phyloP scores from a whole-genome alignment of 2,888 invertebrate genomes.

The Andrena chrysosceles region DNA sequence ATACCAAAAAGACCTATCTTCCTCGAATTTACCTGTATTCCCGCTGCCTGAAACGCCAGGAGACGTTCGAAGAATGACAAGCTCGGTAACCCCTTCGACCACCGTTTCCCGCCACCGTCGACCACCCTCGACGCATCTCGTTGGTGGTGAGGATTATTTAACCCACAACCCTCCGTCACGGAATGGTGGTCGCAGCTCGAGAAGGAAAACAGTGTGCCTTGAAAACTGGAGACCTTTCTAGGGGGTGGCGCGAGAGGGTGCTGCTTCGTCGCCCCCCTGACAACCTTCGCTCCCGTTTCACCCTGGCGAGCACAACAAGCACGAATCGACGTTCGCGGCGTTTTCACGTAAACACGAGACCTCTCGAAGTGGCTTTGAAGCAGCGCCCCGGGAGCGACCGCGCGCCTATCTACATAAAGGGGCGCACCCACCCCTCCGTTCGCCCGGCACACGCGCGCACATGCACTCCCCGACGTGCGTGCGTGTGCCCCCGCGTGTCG shows the following conservation, averaged over 20 bases:
- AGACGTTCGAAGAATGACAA: constrained; percentile 6
- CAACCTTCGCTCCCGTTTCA: neutral
- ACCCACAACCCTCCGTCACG: neutral
- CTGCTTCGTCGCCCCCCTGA: neutral
- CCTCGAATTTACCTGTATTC: neutral
- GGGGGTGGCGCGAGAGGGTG: neutral
- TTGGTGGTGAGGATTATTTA: constrained; percentile 24
- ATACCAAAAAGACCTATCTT: neutral
- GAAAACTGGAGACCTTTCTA: constrained; percentile 7
- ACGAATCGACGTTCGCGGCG: constrained; percentile 50
- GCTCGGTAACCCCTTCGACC: constrained; percentile 7
- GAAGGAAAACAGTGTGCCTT: constrained; percentile 13
- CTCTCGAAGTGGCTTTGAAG: constrained; percentile 50
- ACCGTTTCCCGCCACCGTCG: neutral
- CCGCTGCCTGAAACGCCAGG: neutral
- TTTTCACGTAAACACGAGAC: constrained; percentile 53
- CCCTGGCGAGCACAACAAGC: constrained; percentile 36
- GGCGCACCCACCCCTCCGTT: neutral
- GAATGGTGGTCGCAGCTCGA: neutral
- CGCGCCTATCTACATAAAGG: constrained; percentile 44
- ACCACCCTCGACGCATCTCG: neutral
- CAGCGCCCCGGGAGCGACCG: constrained; percentile 21
- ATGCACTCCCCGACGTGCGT: neutral
- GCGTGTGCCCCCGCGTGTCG: neutral
- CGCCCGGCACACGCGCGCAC: no score